phyloP scores from a whole-genome alignment of 2,797 vertebrate species.

The Fringilla coelebs region DNA sequence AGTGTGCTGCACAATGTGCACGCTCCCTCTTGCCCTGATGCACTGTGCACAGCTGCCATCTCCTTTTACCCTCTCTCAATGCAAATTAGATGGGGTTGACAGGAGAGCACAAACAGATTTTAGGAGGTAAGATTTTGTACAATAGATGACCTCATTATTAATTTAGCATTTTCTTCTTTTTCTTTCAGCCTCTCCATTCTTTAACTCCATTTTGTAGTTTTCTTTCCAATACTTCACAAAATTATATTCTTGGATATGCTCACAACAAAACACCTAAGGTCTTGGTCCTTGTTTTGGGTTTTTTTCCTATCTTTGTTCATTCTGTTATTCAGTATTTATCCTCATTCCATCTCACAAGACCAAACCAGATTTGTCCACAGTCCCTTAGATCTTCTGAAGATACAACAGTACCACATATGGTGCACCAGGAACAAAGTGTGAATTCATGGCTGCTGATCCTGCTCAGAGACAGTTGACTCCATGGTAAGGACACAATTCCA shows the following conservation, averaged over 20 bases:
- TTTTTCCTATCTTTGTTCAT: not conserved
- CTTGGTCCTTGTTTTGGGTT: not conserved
- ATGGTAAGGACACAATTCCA: not conserved
- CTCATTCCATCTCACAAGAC: not conserved
- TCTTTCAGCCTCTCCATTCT: not conserved
- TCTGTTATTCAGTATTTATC: not conserved
- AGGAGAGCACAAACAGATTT: not conserved
- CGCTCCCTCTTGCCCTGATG: not conserved
- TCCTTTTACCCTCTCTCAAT: not conserved
- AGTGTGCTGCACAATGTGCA: not conserved
- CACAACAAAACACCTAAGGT: not conserved
- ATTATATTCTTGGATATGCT: not conserved
- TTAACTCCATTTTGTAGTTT: not conserved
- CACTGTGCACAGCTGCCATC: not conserved
- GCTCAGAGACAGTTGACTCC: not conserved
- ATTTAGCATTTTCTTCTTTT: not conserved
- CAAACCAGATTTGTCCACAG: not conserved
- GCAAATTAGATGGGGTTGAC: not conserved
- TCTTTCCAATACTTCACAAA: not conserved
- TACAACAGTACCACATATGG: no score
- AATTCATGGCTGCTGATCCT: not conserved
- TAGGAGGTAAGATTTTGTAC: not conserved
- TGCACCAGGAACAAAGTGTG: not conserved
- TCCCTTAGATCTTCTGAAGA: not conserved
- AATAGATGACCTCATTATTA: not conserved